Evolutionary conservation across 2,888 invertebrate genomes (phyloP).

Genomic region (Orthosia incerta): DNA sequence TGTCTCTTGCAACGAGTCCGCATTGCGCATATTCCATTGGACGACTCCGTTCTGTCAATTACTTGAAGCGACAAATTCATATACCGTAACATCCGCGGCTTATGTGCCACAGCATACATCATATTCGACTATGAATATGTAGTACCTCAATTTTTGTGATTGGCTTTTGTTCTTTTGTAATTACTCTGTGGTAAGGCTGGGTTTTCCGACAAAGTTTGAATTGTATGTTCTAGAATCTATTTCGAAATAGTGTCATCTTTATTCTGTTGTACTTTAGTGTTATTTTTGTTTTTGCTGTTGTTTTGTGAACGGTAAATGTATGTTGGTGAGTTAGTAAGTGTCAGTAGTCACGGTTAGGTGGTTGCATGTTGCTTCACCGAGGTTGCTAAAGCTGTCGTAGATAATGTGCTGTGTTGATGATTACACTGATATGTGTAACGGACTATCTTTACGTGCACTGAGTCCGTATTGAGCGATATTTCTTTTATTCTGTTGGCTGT

Average conservation of each 20-base stretch:
- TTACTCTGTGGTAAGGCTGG: constrained; percentile 64
- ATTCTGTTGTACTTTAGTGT: constrained; percentile 40
- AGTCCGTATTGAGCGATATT: constrained; percentile 64
- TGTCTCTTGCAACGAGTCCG: constrained; percentile 67
- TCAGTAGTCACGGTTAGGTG: constrained; percentile 84
- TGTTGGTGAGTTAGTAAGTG: constrained; percentile 76
- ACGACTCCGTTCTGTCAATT: constrained; percentile 73
- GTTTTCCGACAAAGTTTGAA: constrained; percentile 38
- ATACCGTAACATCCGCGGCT: constrained; percentile 68
- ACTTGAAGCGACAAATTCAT: constrained; percentile 82
- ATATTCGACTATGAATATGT: constrained; percentile 32
- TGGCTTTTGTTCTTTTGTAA: constrained; percentile 61
- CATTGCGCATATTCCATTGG: constrained; percentile 75
- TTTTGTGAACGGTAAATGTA: constrained; percentile 60
- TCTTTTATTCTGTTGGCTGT: constrained; percentile 59
- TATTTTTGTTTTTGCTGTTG: constrained; percentile 26
- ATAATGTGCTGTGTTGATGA: constrained; percentile 79
- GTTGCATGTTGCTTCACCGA: constrained; percentile 82
- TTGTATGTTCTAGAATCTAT: constrained; percentile 42
- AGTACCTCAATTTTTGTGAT: constrained; percentile 56
- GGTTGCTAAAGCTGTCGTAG: constrained; percentile 87
- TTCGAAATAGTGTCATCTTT: constrained; percentile 47
- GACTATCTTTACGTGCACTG: constrained; percentile 81
- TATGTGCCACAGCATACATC: constrained; percentile 60
- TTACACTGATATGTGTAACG: constrained; percentile 86